These are phyloP conservation scores for Sarcophaga peregrina DNA, from an alignment of 1,140 invertebrate species.

Conservation along the genomic window DNA sequence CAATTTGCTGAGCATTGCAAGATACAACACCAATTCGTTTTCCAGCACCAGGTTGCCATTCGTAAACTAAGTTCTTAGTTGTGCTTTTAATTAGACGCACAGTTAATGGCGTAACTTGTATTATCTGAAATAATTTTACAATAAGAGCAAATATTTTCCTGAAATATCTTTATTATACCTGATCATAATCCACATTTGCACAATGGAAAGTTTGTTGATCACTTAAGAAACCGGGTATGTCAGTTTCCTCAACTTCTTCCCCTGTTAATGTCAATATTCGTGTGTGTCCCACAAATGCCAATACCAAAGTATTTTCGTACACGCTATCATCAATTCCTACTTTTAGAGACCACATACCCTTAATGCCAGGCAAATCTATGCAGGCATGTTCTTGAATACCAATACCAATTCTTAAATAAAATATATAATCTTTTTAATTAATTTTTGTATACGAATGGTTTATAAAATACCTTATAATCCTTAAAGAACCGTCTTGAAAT, in stretches of 20 bases:
- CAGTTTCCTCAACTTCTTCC: slow-evolving; percentile 97
- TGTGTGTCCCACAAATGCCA: slow-evolving; percentile 95
- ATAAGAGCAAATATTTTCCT: not conserved
- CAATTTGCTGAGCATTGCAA: slow-evolving; percentile 84
- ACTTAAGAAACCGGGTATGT: slow-evolving; percentile 88
- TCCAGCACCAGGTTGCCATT: slow-evolving; percentile 84
- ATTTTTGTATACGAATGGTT: slow-evolving; percentile 84
- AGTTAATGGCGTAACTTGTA: slow-evolving; percentile 78
- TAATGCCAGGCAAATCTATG: slow-evolving; percentile 96
- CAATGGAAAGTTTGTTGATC: slow-evolving; percentile 94
- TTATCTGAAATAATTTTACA: slow-evolving; percentile 48
- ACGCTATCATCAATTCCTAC: slow-evolving; percentile 71
- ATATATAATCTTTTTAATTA: slow-evolving; percentile 16
- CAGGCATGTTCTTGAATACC: slow-evolving; percentile 97
- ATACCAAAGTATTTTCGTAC: slow-evolving; percentile 88
- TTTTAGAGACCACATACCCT: slow-evolving; percentile 95
- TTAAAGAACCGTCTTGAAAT: slow-evolving; percentile 96
- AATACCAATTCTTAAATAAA: slow-evolving; percentile 84
- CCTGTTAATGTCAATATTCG: slow-evolving; percentile 88
- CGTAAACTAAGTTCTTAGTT: slow-evolving; percentile 76
- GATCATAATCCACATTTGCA: slow-evolving; percentile 86
- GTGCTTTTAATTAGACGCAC: slow-evolving; percentile 76
- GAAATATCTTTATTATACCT: slow-evolving; percentile 69
- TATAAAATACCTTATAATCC: slow-evolving; percentile 83
- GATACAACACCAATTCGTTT: slow-evolving; percentile 88